These are phyloP conservation scores for Pseudotriccus pelzelni DNA, from an alignment of 2,797 vertebrate genomes.

Conservation along the genomic window DNA sequence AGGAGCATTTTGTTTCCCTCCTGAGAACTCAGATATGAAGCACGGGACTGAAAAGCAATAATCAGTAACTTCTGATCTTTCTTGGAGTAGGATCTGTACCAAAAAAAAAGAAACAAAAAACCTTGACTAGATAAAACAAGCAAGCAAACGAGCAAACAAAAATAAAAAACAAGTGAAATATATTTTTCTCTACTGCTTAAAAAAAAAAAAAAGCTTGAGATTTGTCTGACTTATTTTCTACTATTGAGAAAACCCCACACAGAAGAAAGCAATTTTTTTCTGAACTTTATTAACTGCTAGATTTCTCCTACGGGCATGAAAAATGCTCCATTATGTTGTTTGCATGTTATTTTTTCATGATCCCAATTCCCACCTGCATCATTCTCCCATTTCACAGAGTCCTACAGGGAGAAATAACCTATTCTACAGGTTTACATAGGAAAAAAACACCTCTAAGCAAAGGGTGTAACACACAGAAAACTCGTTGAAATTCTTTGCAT, in stretches of 20 bases:
- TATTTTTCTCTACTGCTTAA: background rate
- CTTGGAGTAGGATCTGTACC: background rate
- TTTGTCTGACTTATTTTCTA: background rate
- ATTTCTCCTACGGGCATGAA: background rate
- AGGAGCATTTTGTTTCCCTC: background rate
- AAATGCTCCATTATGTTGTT: background rate
- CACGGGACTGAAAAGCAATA: background rate
- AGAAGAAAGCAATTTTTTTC: background rate
- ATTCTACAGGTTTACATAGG: background rate
- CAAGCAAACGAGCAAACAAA: background rate
- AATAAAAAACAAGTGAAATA: background rate
- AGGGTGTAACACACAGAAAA: background rate
- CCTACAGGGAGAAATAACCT: background rate
- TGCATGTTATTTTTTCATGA: background rate
- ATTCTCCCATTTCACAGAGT: background rate
- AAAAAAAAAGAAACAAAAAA: background rate
- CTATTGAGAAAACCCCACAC: background rate
- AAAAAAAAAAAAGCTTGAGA: fast-evolving
- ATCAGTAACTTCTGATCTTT: background rate
- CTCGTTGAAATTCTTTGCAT: background rate
- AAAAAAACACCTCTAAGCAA: background rate
- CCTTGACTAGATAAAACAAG: background rate
- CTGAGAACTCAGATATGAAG: background rate
- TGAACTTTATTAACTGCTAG: background rate
- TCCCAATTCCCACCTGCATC: background rate